Evolutionary conservation across 2,888 invertebrate species (phyloP).

Genomic region (Drosophila lutescens): DNA sequence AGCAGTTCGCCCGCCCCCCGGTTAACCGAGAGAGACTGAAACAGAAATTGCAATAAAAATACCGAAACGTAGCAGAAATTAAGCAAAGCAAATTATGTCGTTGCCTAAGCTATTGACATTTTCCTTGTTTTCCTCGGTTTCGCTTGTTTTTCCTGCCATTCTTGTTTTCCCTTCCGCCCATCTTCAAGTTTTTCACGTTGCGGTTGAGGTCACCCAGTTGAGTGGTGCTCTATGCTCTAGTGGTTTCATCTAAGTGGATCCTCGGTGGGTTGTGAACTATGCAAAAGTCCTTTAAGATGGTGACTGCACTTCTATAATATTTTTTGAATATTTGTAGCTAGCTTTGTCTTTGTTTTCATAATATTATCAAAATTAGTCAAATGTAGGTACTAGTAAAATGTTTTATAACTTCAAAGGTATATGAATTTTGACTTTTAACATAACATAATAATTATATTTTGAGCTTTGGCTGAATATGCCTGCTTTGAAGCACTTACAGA

Average conservation of each 20-base stretch:
- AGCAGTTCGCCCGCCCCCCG: not conserved
- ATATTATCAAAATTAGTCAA: too few species aligned
- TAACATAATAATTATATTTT: not conserved
- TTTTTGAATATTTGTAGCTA: not conserved
- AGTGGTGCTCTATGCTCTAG: conserved; percentile 24
- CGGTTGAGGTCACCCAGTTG: conserved; percentile 44
- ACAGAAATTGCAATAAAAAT: conserved; percentile 80
- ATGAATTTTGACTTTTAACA: not conserved
- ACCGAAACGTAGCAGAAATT: conserved; percentile 77
- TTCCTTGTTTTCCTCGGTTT: conserved; percentile 42
- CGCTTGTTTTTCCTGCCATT: conserved; percentile 12
- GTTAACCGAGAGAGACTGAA: conserved; percentile 58
- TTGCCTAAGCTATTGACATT: conserved; percentile 69
- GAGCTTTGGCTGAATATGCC: not conserved
- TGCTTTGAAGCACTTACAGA: not conserved
- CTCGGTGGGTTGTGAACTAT: conserved; percentile 8
- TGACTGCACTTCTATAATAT: conserved; percentile 2
- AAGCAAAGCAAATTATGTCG: conserved; percentile 78
- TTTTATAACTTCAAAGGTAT: too few species aligned
- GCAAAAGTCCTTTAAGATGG: conserved; percentile 14
- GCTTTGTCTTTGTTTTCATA: too few species aligned
- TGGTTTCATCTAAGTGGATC: conserved; percentile 7
- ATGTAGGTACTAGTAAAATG: too few species aligned
- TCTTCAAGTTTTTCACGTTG: conserved; percentile 19
- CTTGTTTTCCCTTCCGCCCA: not conserved